These are phyloP conservation scores for Hirtodrosophila duncani DNA, from an alignment of 2,888 invertebrate genomes.

Conservation along the genomic window DNA sequence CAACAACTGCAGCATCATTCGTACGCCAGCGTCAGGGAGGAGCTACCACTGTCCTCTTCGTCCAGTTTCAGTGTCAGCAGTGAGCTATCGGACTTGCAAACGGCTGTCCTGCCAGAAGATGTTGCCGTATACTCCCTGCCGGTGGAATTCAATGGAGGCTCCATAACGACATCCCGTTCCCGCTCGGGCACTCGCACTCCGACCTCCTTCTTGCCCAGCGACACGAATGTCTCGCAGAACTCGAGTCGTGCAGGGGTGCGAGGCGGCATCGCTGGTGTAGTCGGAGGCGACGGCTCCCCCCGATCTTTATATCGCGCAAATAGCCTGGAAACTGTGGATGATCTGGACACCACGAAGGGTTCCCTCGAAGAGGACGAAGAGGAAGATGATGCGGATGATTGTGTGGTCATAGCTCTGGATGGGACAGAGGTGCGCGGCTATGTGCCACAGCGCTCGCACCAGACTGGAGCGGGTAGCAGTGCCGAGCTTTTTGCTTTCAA, in stretches of 20 bases:
- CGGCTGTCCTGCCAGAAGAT: slow-evolving; percentile 7
- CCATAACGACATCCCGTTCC: slow-evolving; percentile 41
- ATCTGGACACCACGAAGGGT: slow-evolving; percentile 55
- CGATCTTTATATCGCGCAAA: slow-evolving; percentile 49
- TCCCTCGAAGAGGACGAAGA: slow-evolving; percentile 46
- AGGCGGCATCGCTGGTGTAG: slow-evolving; percentile 1
- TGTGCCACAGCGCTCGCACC: slow-evolving; percentile 37
- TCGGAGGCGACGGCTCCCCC: slow-evolving; percentile 29
- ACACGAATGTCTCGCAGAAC: slow-evolving; percentile 49
- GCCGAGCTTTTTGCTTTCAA: slow-evolving; percentile 52
- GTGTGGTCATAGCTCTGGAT: slow-evolving; percentile 58
- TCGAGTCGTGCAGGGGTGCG: slow-evolving; percentile 44
- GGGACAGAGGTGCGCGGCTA: slow-evolving; percentile 55
- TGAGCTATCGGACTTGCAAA: slow-evolving; percentile 16
- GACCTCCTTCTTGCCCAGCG: slow-evolving; percentile 50
- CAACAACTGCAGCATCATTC: too few relatives aligned
- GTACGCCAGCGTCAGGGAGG: too few relatives aligned
- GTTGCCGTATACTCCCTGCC: slow-evolving; percentile 42
- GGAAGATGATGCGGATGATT: slow-evolving; percentile 48
- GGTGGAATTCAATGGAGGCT: slow-evolving; percentile 46
- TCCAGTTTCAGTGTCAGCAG: slow-evolving; percentile 38
- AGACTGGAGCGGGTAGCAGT: slow-evolving; percentile 30
- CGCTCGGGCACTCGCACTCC: slow-evolving; percentile 50
- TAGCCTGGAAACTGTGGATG: slow-evolving; percentile 55
- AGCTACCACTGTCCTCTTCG: slow-evolving; percentile 9